phyloP scores from a whole-genome alignment of 2,113 vertebrate species.

The Cottus gobio region DNA sequence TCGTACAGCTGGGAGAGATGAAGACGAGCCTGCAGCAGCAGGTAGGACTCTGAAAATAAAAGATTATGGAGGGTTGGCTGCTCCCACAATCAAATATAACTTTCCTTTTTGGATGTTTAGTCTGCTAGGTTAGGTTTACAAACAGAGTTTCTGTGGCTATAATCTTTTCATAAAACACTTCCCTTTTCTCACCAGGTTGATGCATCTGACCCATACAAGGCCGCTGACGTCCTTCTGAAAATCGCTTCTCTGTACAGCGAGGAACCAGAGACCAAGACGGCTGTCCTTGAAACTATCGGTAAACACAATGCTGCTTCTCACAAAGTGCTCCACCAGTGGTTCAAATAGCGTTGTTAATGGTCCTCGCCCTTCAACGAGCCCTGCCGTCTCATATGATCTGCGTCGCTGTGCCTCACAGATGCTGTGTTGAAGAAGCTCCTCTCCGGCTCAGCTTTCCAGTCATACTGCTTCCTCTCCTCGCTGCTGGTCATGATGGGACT shows the following conservation, averaged over 20 bases:
- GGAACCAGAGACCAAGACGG: conserved; percentile 80
- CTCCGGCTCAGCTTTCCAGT: conserved; percentile 83
- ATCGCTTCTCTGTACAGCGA: conserved; percentile 91
- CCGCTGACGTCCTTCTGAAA: conserved; percentile 88
- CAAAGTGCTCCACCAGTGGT: background rate
- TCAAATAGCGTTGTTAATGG: background rate
- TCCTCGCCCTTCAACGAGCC: too few relatives aligned
- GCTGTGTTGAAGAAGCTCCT: conserved; percentile 91
- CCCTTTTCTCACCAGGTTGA: conserved; percentile 83
- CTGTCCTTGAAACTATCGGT: conserved; percentile 81
- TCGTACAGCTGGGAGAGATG: conserved; percentile 90
- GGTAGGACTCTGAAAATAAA: conserved; percentile 54
- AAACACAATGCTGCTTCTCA: background rate
- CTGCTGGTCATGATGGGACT: conserved; percentile 92
- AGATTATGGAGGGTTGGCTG: background rate
- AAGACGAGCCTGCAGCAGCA: conserved; percentile 86
- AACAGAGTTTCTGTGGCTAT: too few relatives aligned
- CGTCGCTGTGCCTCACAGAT: conserved; percentile 77
- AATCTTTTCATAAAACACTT: background rate
- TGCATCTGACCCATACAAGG: conserved; percentile 85
- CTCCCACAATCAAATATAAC: background rate
- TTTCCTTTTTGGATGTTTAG: background rate
- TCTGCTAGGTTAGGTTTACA: background rate
- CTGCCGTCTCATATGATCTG: background rate
- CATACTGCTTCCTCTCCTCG: conserved; percentile 87